Base-by-base conservation (phyloP, 2,888 invertebrate genomes). In the Cephus pygmeus region DNA sequence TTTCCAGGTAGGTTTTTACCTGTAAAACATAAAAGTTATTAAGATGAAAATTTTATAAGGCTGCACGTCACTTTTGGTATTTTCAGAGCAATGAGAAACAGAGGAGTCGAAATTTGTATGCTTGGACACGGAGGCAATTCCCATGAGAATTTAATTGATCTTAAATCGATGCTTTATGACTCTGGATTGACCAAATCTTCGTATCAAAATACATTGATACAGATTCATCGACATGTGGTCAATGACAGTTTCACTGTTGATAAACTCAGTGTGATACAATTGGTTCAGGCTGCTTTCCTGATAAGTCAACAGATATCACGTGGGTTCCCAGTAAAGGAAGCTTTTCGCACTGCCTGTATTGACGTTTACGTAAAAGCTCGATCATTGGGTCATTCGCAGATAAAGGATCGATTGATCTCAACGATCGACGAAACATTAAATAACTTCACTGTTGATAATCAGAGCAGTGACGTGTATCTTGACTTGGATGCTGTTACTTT, bases 51-150 rank as follows among this genome's bases (percentile, higher is more conserved):
- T 73, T 15, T 11, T 12, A 11, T 30, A 23, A 75, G 69, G 6
- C 15, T 23, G 4, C 36, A 69, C 23, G 34, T 71, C 69, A 12
- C 33, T 68, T 76, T 74, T 82, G 81, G 80, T 83, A 78, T 80
- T 91, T 92, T 77, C 88, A 94, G 97, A 85, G 99, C 99, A 0
- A 99, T 99, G 99, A 94, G 99, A 80, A 99, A 99, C 91, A 94
- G 99, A 87, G 98, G 99, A 4, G 95, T 99, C 0, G 99, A 99
- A 93, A 95, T 99, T 85, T 96, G 92, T 88, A 89, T 96, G 78
- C 88, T 92, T 31, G 90, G 91, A 73, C 88, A 90, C 23, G 87
- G 85, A 11, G 90, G 85, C 11, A 34, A 81, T 40, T 69, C 82
- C 4, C 75, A 79, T 11, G 84, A 87, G 69, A 83, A 88, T 68